phyloP scores from a whole-genome alignment of 2,113 vertebrate genomes.

The Crotophaga sulcirostris region DNA sequence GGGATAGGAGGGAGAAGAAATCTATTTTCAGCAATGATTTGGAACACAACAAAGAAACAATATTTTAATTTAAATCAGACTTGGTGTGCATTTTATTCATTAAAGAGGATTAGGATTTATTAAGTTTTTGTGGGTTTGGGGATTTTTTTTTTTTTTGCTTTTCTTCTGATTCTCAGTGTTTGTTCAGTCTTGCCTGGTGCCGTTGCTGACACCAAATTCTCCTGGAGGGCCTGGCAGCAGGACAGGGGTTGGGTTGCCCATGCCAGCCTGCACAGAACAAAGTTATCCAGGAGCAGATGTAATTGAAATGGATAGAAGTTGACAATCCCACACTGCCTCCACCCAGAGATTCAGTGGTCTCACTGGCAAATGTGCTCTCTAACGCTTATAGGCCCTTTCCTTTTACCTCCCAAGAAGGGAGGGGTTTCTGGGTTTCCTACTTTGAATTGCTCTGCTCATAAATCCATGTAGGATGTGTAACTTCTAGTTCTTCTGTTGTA shows the following conservation, averaged over 20 bases:
- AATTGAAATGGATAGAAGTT: neutral
- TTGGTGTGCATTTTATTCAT: slow-evolving; percentile 21
- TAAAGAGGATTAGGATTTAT: slow-evolving; percentile 39
- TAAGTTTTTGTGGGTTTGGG: neutral
- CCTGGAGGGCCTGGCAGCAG: neutral
- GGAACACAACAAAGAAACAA: slow-evolving; percentile 1
- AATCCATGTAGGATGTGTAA: neutral
- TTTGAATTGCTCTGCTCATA: neutral
- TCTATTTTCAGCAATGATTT: slow-evolving; percentile 49
- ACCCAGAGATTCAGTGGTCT: neutral
- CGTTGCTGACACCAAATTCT: neutral
- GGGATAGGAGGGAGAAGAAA: slow-evolving; percentile 1
- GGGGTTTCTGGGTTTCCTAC: neutral
- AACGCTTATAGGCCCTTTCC: neutral
- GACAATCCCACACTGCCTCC: neutral
- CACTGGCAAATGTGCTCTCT: neutral
- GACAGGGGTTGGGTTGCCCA: neutral
- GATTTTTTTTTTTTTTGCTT: neutral
- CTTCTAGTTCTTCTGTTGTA: neutral
- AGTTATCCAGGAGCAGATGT: neutral
- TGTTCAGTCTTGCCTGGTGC: neutral
- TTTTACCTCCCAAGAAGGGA: neutral
- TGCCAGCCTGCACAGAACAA: neutral
- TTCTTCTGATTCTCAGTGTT: neutral
- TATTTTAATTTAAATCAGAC: slow-evolving; percentile 47